Evolutionary conservation across 2,797 vertebrate species (phyloP), one percentile per base, ranked within the genome.

Genomic region (Sebastes diaconus): DNA sequence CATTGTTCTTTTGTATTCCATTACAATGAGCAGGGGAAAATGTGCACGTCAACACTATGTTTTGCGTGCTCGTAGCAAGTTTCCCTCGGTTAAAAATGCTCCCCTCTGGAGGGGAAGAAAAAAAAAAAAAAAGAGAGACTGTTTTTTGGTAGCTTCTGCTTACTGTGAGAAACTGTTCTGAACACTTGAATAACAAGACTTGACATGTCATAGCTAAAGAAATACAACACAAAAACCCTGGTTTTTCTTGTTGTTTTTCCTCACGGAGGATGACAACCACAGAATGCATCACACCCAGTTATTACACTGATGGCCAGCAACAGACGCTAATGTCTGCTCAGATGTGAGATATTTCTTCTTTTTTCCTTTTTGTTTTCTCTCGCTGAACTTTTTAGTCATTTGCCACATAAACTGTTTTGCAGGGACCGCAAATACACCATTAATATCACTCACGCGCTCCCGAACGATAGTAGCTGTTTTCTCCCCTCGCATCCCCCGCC

Each of bases 121-220:
- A 50, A 50, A 52, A 75, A 75, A 80, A 67, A 69, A 75, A 75
- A 80, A 67, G 3, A 76, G 50, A 77, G 50, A 20, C 36, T 79
- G 81, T 83, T 29, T 90, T 91, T 84, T n/a, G 73, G 91, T 88
- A 88, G 89, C 89, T 91, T 93, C 87, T 90, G 92, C 94, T 94
- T 92, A 92, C 91, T 91, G 90, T 77, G 93, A 88, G 81, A 88
- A 93, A 86, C 79, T 80, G 87, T 86, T 90, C 82, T 73, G 88
- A 92, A 84, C 84, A 88, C 92, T 90, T 91, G 87, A 93, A 95
- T 92, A 96, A 94, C 93, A 92, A 93, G 86, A 79, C 90, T 89
- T 92, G 93, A 93, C 93, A 91, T 95, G 93, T 92, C 92, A 88
- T 61, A 80, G 89, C 84, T 88, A 92, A 94, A 93, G 90, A 93